These are phyloP conservation scores for Drosophila jambulina DNA, from an alignment of 1,140 invertebrate genomes.

Conservation along the genomic window DNA sequence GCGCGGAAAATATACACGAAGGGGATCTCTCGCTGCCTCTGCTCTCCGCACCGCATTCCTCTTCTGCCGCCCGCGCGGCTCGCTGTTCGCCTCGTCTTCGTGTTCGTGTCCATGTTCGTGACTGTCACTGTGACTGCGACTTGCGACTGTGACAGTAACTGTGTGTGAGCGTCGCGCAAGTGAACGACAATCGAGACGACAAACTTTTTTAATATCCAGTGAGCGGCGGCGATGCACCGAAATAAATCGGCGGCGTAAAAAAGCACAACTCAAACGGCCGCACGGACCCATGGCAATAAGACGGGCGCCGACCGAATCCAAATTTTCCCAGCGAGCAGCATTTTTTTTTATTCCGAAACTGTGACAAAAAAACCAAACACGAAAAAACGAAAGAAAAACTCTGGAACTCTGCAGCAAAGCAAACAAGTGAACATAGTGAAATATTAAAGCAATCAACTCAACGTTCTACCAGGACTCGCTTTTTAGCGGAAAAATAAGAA, in stretches of 20 bases:
- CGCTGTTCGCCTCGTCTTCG: neutral
- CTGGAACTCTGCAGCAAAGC: constrained; percentile 1
- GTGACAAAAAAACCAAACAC: constrained; percentile 17
- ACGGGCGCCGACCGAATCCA: neutral
- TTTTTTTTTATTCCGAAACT: constrained; percentile 7
- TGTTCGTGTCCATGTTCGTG: constrained; percentile 19
- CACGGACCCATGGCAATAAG: constrained; percentile 13
- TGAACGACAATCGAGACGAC: constrained; percentile 25
- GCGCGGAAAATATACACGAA: constrained; percentile 15
- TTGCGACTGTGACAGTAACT: constrained; percentile 13
- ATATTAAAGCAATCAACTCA: constrained; percentile 3
- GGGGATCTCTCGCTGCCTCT: constrained; percentile 16
- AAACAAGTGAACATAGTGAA: constrained; percentile 13
- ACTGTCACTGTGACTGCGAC: constrained; percentile 18
- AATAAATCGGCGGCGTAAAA: constrained; percentile 22
- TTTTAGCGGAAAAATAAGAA: constrained; percentile 8
- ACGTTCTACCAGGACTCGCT: neutral
- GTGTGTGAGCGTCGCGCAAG: constrained; percentile 29
- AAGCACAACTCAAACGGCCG: constrained; percentile 16
- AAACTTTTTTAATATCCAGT: constrained; percentile 39
- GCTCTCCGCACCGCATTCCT: constrained; percentile 14
- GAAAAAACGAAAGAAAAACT: neutral
- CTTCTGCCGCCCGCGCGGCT: constrained; percentile 18
- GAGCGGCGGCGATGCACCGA: constrained; percentile 25
- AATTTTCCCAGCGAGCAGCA: constrained; percentile 8